Evolutionary conservation across 2,113 vertebrate species (phyloP).

Genomic region (Scolopax mira): DNA sequence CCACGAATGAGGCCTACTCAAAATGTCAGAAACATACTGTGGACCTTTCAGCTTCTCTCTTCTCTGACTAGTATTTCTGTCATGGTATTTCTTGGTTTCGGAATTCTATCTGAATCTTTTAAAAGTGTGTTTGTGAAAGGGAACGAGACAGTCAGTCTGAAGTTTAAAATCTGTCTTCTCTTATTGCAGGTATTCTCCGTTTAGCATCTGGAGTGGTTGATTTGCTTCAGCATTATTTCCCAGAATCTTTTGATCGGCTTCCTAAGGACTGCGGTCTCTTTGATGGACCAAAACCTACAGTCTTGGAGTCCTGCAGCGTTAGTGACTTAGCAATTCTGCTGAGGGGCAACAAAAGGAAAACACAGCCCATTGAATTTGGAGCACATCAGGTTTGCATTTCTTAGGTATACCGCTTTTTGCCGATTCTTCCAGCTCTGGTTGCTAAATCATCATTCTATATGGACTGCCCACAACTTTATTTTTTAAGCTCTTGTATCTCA

Average conservation of each 20-base stretch:
- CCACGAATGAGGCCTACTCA: background rate
- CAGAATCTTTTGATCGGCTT: slow-evolving; percentile 83
- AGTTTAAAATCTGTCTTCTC: background rate
- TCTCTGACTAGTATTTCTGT: background rate
- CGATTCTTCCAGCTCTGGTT: background rate
- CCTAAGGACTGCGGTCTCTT: slow-evolving; percentile 81
- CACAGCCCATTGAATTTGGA: slow-evolving; percentile 84
- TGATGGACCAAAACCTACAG: slow-evolving; percentile 77
- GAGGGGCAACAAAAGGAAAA: slow-evolving; percentile 83
- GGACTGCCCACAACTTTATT: background rate
- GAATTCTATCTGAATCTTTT: background rate
- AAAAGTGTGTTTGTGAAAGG: background rate
- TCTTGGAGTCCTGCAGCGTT: slow-evolving; percentile 81
- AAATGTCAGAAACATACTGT: background rate
- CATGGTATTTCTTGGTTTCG: background rate
- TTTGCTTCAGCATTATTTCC: slow-evolving; percentile 81
- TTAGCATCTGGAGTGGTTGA: slow-evolving; percentile 82
- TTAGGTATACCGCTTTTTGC: background rate
- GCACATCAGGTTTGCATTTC: slow-evolving; percentile 79
- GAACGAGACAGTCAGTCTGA: background rate
- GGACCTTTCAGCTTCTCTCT: background rate
- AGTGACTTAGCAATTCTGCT: slow-evolving; percentile 82
- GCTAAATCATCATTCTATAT: background rate
- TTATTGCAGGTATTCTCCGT: slow-evolving; percentile 74
- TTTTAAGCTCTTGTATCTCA: background rate